These are phyloP conservation scores for Macrosiphum euphorbiae DNA, from an alignment of 2,888 invertebrate species.

Conservation along the genomic window DNA sequence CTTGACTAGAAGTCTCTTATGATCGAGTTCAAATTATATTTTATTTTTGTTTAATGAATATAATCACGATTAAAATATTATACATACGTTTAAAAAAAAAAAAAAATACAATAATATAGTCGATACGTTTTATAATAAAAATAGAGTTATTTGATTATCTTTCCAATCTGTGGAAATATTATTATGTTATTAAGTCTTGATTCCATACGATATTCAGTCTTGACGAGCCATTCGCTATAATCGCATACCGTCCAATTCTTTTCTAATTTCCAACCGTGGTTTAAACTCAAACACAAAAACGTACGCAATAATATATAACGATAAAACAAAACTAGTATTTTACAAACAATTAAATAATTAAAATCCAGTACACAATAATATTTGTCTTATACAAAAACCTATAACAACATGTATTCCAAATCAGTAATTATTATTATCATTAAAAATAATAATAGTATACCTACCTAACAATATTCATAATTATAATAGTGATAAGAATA, in stretches of 20 bases:
- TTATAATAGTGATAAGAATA: not conserved
- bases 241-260: not conserved
- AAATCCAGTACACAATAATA: not conserved
- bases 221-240: not conserved
- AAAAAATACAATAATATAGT: not conserved
- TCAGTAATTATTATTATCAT: not conserved
- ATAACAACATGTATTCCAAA: not conserved
- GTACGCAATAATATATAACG: not conserved
- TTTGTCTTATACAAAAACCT: not conserved
- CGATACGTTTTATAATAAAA: not conserved
- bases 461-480: no score
- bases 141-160: not conserved
- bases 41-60: not conserved
- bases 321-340: slow-evolving; percentile 21
- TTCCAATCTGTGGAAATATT: not conserved
- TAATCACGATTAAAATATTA: not conserved
- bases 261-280: not conserved
- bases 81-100: not conserved
- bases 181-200: not conserved
- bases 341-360: slow-evolving; percentile 8
- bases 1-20: slow-evolving; percentile 8
- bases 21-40: not conserved
- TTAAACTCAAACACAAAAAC: slow-evolving; percentile 18
- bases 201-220: slow-evolving; percentile 37
- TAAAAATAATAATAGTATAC: not conserved